These are phyloP conservation scores for Saiga tatarica DNA, from an alignment of 2,113 vertebrate species.

Conservation along the genomic window DNA sequence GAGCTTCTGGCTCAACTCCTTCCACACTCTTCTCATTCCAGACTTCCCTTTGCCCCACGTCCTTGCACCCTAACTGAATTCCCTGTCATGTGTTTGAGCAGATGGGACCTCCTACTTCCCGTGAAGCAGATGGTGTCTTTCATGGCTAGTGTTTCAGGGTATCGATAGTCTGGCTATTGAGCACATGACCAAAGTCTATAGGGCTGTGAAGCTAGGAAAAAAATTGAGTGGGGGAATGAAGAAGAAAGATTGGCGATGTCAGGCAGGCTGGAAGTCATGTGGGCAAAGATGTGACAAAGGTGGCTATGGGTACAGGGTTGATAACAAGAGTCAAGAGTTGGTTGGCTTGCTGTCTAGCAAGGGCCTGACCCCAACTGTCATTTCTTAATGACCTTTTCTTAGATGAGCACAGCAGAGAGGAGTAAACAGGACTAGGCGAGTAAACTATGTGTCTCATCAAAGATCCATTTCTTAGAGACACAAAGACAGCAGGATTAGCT, in stretches of 20 bases:
- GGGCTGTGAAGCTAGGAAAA: not conserved
- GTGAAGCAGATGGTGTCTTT: conserved; percentile 54
- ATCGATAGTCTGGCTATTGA: conserved; percentile 32
- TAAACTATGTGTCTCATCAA: not conserved
- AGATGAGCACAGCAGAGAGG: not conserved
- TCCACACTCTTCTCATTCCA: conserved; percentile 34
- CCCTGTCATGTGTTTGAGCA: conserved; percentile 59
- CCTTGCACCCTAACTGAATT: conserved; percentile 10
- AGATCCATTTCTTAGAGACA: conserved; percentile 40
- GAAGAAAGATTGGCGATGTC: not conserved
- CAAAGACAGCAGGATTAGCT: conserved; percentile 1
- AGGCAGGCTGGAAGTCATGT: not conserved
- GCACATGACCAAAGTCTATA: not conserved
- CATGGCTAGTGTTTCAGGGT: conserved; percentile 58
- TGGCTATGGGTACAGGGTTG: not conserved
- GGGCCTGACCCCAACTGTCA: not conserved
- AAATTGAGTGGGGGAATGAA: not conserved
- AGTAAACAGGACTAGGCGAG: not conserved
- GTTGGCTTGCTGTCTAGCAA: not conserved
- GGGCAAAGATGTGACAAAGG: not conserved
- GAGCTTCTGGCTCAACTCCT: not conserved
- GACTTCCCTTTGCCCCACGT: conserved; percentile 51
- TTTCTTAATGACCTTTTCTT: not conserved
- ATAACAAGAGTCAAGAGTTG: not conserved
- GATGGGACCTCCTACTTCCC: conserved; percentile 70